phyloP scores from a whole-genome alignment of 2,113 vertebrate genomes.

The Peromyscus maniculatus region DNA sequence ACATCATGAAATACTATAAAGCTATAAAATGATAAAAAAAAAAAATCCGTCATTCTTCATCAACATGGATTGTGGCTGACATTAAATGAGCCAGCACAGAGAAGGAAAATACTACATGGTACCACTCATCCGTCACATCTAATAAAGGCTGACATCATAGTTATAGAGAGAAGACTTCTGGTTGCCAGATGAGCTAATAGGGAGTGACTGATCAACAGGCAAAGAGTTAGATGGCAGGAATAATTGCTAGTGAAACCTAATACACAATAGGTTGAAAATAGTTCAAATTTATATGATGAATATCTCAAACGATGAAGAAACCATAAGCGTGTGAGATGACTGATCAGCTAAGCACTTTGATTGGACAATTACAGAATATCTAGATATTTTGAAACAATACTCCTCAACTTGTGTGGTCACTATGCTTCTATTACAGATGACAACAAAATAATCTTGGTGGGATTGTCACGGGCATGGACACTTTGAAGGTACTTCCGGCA shows the following conservation, averaged over 20 bases:
- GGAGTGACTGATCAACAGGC: not conserved
- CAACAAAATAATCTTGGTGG: not conserved
- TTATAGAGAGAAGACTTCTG: not conserved
- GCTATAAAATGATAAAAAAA: not conserved
- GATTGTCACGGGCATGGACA: not conserved
- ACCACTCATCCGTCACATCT: not conserved
- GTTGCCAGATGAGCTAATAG: not conserved
- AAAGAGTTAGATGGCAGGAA: not conserved
- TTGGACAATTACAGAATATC: too few species aligned
- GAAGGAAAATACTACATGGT: too few species aligned
- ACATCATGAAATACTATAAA: not conserved
- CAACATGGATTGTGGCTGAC: not conserved
- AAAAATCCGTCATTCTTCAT: not conserved
- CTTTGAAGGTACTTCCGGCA: not conserved
- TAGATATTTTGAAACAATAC: not conserved
- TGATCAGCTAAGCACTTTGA: not conserved
- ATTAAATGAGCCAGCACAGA: not conserved
- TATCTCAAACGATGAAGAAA: not conserved
- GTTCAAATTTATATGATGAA: not conserved
- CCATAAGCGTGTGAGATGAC: too few species aligned
- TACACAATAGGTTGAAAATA: too few species aligned
- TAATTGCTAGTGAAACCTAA: not conserved
- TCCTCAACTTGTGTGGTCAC: not conserved
- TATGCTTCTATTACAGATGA: too few species aligned
- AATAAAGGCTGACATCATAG: not conserved